phyloP scores from a whole-genome alignment of 2,797 vertebrate genomes.

The Onychomys arenicola region DNA sequence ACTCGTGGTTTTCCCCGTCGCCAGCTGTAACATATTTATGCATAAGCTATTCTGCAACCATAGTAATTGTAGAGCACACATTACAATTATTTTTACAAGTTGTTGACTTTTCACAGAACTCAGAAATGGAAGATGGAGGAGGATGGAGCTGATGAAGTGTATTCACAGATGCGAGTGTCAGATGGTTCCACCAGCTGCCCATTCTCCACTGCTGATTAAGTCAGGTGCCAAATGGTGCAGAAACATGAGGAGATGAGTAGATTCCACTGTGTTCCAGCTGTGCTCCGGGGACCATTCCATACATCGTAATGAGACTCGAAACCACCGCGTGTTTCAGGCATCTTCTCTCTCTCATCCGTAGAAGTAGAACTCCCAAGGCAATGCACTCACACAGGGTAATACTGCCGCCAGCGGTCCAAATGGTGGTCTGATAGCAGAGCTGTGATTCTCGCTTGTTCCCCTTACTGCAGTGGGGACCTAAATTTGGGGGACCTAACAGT shows the following conservation, averaged over 20 bases:
- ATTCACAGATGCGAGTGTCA: constrained; percentile 24
- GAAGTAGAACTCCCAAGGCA: neutral
- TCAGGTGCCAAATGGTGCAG: constrained; percentile 9
- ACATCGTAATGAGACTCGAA: neutral
- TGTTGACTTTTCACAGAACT: constrained; percentile 63
- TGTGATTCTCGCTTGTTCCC: neutral
- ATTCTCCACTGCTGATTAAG: neutral
- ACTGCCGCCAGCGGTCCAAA: neutral
- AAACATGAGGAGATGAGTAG: neutral
- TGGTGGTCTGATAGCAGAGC: neutral
- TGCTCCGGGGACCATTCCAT: neutral
- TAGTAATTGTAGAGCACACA: constrained; percentile 54
- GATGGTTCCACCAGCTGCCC: constrained; percentile 12
- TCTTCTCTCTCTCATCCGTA: neutral
- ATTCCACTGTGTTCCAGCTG: neutral
- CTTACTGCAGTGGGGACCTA: neutral
- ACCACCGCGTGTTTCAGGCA: neutral
- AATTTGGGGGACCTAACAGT: neutral
- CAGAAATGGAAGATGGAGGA: constrained; percentile 1
- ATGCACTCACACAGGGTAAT: neutral
- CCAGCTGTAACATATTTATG: constrained; percentile 63
- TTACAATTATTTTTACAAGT: constrained; percentile 62
- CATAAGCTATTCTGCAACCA: constrained; percentile 40
- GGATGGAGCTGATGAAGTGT: neutral
- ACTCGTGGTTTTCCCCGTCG: constrained; percentile 37